Evolutionary conservation across 2,797 vertebrate genomes (phyloP), one percentile per base, ranked within the genome.

Genomic region (Mustela erminea): DNA sequence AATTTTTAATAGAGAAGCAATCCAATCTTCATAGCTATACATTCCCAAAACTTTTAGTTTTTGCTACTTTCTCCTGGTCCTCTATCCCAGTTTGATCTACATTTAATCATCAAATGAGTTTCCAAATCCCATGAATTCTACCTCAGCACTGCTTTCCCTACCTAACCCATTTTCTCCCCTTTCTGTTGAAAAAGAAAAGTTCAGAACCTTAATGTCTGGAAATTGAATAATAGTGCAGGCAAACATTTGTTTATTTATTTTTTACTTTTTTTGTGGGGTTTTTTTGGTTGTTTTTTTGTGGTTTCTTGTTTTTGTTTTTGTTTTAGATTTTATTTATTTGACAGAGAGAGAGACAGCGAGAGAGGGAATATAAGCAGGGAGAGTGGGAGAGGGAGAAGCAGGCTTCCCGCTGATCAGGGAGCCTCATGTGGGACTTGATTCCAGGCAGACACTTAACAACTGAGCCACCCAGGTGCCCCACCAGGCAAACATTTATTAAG

Each of bases 1-100:
- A 89, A 91, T 92, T 97, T 58, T 70, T 20, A 92, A 78, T 58
- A 64, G 25, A 64, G 29, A 75, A 90, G 21, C 29, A 89, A 87
- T 89, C 13, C 35, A 93, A 38, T 96, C 27, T 20, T 95, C 38
- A 52, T 64, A 75, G 41, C 66, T 64, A 81, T 7, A 6, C 49
- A 46, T 80, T 95, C 23, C 87, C 95, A 80, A 87, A 58, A 60
- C 46, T 60, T 86, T 72, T 17, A 91, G 6, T 49, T 87, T 95
- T 35, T 91, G 29, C 66, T 93, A 14, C 68, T 82, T 92, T 68
- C 64, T 87, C 25, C 74, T 56, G 7, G 43, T 78, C 27, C 13
- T 93, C 41, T 93, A 41, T 4, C 41, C 62, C 32, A 83, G 52
- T 91, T 35, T 84, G 15, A 94, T 94, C 43, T 92, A 29, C 20